Conservation (phyloP, 2,888 invertebrate species). For the Druceiella hillmani region DNA sequence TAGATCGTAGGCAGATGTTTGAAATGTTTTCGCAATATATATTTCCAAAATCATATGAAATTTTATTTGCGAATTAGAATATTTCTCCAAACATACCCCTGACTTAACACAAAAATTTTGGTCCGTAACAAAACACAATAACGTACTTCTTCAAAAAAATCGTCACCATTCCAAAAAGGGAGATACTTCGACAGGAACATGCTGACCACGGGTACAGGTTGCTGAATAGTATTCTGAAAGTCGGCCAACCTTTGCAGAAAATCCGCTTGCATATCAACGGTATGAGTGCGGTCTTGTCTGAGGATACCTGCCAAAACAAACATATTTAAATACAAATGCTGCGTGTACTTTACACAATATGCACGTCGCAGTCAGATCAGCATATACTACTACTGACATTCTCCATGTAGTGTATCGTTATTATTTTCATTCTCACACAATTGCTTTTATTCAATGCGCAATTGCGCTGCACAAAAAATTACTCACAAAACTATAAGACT, state of each 20-base stretch:
- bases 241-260: slow-evolving; percentile 32
- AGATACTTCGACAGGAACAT: slow-evolving; percentile 40
- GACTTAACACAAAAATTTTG: too few species aligned
- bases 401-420: slow-evolving; percentile 1
- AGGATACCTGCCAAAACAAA: slow-evolving; percentile 34
- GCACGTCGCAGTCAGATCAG: background rate
- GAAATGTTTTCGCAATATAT: too few species aligned
- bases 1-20: too few species aligned
- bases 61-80: too few species aligned
- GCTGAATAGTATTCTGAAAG: slow-evolving; percentile 36
- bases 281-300: slow-evolving; percentile 33
- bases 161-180: slow-evolving; percentile 42
- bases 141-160: slow-evolving; percentile 39
- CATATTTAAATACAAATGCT: background rate
- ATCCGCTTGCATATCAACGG: slow-evolving; percentile 33
- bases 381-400: background rate
- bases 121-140: too few species aligned
- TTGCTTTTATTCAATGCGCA: too few species aligned
- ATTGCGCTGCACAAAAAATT: too few species aligned
- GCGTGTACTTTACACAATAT: background rate
- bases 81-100: too few species aligned
- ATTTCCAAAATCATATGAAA: too few species aligned
- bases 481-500: too few species aligned
- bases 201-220: slow-evolving; percentile 41
- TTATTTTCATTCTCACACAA: slow-evolving; percentile 3